Evolutionary conservation across 2,888 invertebrate genomes (phyloP).

Genomic region (Conistra vaccinii): DNA sequence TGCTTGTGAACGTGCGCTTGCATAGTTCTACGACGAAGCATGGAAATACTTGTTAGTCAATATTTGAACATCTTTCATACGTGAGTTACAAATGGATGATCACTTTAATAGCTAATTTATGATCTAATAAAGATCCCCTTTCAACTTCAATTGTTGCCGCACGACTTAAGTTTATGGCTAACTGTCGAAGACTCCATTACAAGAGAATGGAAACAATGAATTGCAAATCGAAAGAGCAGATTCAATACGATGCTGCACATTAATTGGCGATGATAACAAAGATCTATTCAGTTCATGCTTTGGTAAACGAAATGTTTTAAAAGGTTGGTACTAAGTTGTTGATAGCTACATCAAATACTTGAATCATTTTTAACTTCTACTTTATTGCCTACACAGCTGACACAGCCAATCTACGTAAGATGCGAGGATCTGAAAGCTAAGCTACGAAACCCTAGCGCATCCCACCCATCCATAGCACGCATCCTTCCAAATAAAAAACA

Average conservation of each 20-base stretch:
- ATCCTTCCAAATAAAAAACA: too few species aligned
- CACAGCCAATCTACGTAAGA: background rate
- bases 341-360: background rate
- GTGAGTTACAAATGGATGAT: constrained; percentile 11
- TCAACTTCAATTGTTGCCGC: background rate
- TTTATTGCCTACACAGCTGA: background rate
- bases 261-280: background rate
- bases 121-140: constrained; percentile 3
- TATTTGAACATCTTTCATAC: constrained; percentile 5
- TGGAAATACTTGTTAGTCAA: constrained; percentile 6
- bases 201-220: constrained; percentile 13
- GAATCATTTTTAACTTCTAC: background rate
- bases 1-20: constrained; percentile 13
- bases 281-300: background rate
- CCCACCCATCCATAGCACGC: too few species aligned
- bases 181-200: background rate
- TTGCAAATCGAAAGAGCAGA: constrained; percentile 3
- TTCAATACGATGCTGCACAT: background rate
- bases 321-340: background rate
- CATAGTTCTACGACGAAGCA: constrained; percentile 18
- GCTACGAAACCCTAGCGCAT: too few species aligned
- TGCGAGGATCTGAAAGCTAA: background rate
- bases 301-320: background rate
- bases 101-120: constrained; percentile 6
- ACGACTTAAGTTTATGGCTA: background rate